Evolutionary conservation across 2,888 invertebrate species (phyloP).

Genomic region (Drosophila longiperda): DNA sequence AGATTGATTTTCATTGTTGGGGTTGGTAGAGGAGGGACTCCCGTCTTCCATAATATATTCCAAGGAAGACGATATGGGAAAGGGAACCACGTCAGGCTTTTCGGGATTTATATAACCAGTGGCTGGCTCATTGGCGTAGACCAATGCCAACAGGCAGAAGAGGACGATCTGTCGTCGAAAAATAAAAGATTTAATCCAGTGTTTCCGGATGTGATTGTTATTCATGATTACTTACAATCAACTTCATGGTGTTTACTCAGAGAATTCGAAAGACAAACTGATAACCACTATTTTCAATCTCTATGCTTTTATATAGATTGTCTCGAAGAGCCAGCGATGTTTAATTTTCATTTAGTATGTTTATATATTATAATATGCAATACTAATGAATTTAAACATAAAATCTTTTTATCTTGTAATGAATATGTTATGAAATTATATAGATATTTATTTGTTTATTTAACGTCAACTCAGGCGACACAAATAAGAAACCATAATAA

Average conservation of each 20-base stretch:
- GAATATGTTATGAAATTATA: neutral
- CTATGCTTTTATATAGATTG: slow-evolving; percentile 41
- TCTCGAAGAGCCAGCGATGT: slow-evolving; percentile 1
- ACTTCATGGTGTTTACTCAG: slow-evolving; percentile 63
- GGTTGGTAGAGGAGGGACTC: too few species aligned
- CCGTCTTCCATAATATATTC: too few species aligned
- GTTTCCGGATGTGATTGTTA: too few species aligned
- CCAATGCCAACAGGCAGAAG: slow-evolving; percentile 76
- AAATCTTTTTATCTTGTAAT: slow-evolving; percentile 13
- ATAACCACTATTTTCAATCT: slow-evolving; percentile 30
- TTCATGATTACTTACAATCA: slow-evolving; percentile 60
- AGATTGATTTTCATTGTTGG: slow-evolving; percentile 18
- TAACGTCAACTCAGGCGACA: neutral
- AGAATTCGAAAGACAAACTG: slow-evolving; percentile 63
- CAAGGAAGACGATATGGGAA: too few species aligned
- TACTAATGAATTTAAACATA: slow-evolving; percentile 35
- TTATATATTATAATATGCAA: slow-evolving; percentile 37
- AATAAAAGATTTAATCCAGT: neutral
- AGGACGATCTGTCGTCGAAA: slow-evolving; percentile 67
- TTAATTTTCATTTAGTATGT: slow-evolving; percentile 52
- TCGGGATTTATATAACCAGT: too few species aligned
- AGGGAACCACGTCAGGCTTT: too few species aligned
- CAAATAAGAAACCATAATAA: neutral
- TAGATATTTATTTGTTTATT: neutral
- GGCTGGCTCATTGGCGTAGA: slow-evolving; percentile 66